Evolutionary conservation across 2,797 vertebrate species (phyloP), one percentile per base, ranked within the genome.

Genomic region (Macrochelys suwanniensis): DNA sequence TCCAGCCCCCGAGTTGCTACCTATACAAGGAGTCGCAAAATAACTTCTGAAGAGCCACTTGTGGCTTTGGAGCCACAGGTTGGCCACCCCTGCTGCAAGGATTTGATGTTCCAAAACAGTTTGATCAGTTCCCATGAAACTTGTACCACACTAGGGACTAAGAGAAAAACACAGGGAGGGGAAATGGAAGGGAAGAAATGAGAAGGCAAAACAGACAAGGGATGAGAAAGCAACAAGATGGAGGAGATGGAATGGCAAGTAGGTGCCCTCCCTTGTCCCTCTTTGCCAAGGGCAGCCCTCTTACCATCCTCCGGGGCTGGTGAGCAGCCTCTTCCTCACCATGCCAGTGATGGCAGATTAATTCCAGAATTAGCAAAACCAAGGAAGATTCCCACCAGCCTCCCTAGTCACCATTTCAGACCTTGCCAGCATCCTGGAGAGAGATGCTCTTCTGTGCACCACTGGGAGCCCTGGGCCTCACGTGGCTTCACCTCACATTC

Each of bases 351-450:
- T 31, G n/a, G 16, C 10, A 92, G 33, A 21, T 84, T 77, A 93
- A 88, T 93, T 85, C 50, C 81, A 92, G 56, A 85, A 86, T 82
- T 88, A 93, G 56, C 4, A 28, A 15, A 93, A 90, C 45, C 0
- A 0, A 15, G 11, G 42, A 21, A 89, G 71, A 89, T 37, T 86
- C 28, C 51, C 89, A 82, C 82, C 59, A 54, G 12, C 53, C 61
- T 31, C 82, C 53, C 84, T 74, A 65, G 61, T 50, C 68, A 89
- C 28, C 37, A 81, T 2, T 1, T 84, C 51, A 89, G 33, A 42
- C 19, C 16, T 4, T 77, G 33, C 37, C 59, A 37, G 65, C 87
- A 81, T 47, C 25, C 42, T 28, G 45, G 25, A 77, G 74, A 76
- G 25, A 26, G 4, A 37, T 71, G 11, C 59, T 54, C 49, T n/a